Conservation (phyloP, 2,888 invertebrate genomes). For the Cremastinae sp. region DNA sequence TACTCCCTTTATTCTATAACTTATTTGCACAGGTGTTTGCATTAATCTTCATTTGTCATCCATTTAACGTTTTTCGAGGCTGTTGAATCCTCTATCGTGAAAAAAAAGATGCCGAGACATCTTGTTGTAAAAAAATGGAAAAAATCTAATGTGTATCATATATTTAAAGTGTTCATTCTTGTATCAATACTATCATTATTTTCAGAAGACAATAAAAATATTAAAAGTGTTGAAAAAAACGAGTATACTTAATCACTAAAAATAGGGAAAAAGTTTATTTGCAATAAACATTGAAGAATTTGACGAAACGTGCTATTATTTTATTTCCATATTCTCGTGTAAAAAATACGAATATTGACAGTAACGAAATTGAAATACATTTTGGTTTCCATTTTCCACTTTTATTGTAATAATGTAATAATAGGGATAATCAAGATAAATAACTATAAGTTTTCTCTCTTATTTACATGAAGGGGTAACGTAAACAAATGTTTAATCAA, state of each 20-base stretch:
- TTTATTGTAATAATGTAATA: constrained; percentile 64
- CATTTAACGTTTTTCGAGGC: constrained; percentile 19
- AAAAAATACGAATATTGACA: neutral
- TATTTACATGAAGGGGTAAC: constrained; percentile 63
- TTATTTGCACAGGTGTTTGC: constrained; percentile 27
- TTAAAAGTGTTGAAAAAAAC: constrained; percentile 1
- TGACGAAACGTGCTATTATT: neutral
- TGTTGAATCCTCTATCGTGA: constrained; percentile 24
- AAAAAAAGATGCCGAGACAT: constrained; percentile 30
- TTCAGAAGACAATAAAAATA: constrained; percentile 50
- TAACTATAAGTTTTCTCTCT: constrained; percentile 64
- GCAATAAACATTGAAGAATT: no score
- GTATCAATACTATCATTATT: constrained; percentile 43
- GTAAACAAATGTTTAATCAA: constrained; percentile 62
- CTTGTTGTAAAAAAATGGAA: constrained; percentile 24
- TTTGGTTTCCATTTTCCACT: constrained; percentile 49
- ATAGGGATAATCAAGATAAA: constrained; percentile 63
- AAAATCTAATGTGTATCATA: constrained; percentile 39
- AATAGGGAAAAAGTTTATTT: no score
- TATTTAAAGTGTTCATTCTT: constrained; percentile 44
- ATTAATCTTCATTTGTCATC: constrained; percentile 10
- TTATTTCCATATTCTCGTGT: constrained; percentile 10
- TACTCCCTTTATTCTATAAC: constrained; percentile 7
- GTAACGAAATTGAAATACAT: constrained; percentile 66
- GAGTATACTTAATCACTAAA: no score